Percentiles rank a stretch among this genome's conserved stretches.
Evolutionary conservation across 2,797 vertebrate species (phyloP).

Genomic region (Sebastes oblongus): DNA sequence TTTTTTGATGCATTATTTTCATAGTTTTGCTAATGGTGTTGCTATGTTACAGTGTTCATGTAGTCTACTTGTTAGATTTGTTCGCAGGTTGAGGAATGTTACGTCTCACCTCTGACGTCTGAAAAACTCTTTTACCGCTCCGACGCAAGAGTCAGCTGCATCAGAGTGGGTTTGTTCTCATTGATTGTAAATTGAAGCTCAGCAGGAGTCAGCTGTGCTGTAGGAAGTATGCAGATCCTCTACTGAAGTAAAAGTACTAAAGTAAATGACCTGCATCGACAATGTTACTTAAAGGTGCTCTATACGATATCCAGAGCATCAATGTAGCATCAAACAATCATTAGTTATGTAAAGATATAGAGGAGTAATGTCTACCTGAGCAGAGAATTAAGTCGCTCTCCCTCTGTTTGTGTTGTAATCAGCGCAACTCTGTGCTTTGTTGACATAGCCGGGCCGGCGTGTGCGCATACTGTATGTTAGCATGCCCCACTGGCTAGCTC

Average conservation of each 20-base stretch:
- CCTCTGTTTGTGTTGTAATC: too few species aligned
- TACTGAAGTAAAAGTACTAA: not conserved
- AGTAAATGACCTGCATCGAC: too few species aligned
- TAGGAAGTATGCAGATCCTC: not conserved
- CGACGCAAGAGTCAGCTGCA: not conserved
- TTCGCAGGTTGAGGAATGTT: constrained; percentile 46
- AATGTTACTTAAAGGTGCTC: too few species aligned
- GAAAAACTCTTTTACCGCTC: not conserved
- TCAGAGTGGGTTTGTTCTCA: not conserved
- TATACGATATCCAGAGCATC: too few species aligned
- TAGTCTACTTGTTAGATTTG: constrained; percentile 13
- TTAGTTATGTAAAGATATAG: too few species aligned
- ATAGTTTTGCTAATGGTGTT: not conserved
- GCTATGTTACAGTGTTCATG: not conserved
- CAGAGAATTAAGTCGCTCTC: too few species aligned
- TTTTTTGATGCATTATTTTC: not conserved
- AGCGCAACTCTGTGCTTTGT: too few species aligned
- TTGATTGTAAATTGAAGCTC: not conserved
- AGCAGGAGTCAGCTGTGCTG: not conserved
- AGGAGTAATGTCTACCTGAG: too few species aligned
- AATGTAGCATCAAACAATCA: too few species aligned
- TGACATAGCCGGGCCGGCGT: accelerated
- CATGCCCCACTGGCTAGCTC: too few species aligned
- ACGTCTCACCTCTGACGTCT: constrained; percentile 2
- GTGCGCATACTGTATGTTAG: too few species aligned